These are phyloP conservation scores for Fragariocoptes setiger DNA, from an alignment of 1,140 invertebrate species.

Conservation along the genomic window DNA sequence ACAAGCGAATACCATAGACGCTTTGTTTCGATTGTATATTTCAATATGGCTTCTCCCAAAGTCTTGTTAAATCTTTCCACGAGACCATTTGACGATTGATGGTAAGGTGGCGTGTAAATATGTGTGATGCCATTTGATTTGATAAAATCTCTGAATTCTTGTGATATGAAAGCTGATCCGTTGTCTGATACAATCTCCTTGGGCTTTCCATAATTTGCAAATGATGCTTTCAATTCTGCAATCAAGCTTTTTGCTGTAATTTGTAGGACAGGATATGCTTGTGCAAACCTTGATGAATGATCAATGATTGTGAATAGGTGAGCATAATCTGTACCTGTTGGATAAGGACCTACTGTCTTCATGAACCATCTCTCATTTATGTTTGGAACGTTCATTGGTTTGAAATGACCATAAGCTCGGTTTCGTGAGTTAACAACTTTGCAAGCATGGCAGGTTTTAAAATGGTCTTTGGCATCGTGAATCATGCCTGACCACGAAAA, in stretches of 20 bases:
- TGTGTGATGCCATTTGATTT: background rate
- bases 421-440: background rate
- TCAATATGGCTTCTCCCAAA: background rate
- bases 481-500: background rate
- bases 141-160: background rate
- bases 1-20: background rate
- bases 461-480: background rate
- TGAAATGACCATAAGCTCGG: background rate
- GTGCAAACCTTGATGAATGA: background rate
- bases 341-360: background rate
- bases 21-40: background rate
- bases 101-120: background rate
- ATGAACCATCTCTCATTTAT: background rate
- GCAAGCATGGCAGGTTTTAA: background rate
- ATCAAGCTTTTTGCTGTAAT: background rate
- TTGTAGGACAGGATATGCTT: background rate
- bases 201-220: background rate
- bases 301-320: background rate
- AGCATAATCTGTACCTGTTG: background rate
- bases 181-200: background rate
- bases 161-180: background rate
- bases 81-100: background rate
- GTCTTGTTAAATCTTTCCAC: background rate
- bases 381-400: background rate
- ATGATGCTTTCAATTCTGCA: background rate